Base-by-base conservation (phyloP, 2,888 invertebrate species). In the Eupithecia exiguata region DNA sequence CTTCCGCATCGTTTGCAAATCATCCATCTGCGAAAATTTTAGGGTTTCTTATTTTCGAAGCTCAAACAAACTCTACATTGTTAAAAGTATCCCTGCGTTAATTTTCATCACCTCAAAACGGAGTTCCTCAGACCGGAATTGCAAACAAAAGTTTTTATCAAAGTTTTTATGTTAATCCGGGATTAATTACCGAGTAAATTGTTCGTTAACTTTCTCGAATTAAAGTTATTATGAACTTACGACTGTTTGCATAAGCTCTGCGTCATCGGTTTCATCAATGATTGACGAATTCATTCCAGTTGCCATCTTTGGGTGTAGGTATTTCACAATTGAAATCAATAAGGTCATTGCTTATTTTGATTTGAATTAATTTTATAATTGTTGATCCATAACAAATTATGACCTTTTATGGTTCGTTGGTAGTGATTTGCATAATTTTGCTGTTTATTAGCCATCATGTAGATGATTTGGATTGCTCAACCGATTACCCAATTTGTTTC, bases 1-100 rank as follows among this genome's bases (percentile, higher is more conserved):
- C 92, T 94, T 93, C 93, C 93, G 93, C 92, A 90, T 93, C 88
- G 90, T 87, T 87, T 82, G 86, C 87, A 87, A 87, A 89, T 87
- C 87, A 87, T 89, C 87, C 84, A 88, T 86, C 85, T 85, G 80
- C 84, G 82, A 84, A 86, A 86, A 86, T 83, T 82, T 83, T 84
- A 82, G 77, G 78, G 70, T 76, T 76, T 74, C 79, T 80, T 83
- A 83, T 82, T 82, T 81, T 74, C 69, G 63, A 61, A 77, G 25
- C 25, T 38, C 63, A 36, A 38, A 65, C 9, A 65, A 65, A 38
- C n/a, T 3, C 1, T 1, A 30, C 4, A 30, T 30, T 30, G 2
- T 30, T 30, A 30, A 30, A 30, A 30, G 30, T 30, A 30, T 53
- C 9, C n/a, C 30, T 0, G 30, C 30, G 0, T 35, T 62, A 2